Evolutionary conservation across 2,113 vertebrate genomes (phyloP).

Genomic region (Lepus europaeus): DNA sequence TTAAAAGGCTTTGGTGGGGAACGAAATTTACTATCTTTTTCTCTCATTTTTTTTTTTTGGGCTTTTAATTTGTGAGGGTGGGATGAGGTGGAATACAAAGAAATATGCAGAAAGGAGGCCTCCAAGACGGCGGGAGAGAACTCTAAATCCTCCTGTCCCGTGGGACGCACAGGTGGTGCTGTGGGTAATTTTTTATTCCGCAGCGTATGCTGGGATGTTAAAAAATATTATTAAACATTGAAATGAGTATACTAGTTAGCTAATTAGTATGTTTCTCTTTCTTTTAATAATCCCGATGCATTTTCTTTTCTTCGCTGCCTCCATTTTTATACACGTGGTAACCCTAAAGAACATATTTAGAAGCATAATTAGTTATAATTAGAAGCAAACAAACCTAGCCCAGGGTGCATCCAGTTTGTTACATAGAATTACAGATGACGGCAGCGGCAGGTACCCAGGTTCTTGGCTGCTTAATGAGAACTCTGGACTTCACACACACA

Average conservation of each 20-base stretch:
- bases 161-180: slow-evolving; percentile 63
- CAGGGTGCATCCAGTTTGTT: slow-evolving; percentile 78
- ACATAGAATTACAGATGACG: slow-evolving; percentile 81
- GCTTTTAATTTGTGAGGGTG: slow-evolving; percentile 60
- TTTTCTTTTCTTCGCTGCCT: slow-evolving; percentile 80
- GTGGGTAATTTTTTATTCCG: slow-evolving; percentile 80
- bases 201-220: slow-evolving; percentile 81
- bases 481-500: slow-evolving; percentile 46
- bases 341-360: slow-evolving; percentile 89
- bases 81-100: slow-evolving; percentile 36
- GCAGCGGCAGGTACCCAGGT: slow-evolving; percentile 60
- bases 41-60: slow-evolving; percentile 39
- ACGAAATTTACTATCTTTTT: slow-evolving; percentile 66
- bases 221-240: slow-evolving; percentile 85
- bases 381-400: slow-evolving; percentile 88
- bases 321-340: slow-evolving; percentile 84
- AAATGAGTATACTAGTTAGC: slow-evolving; percentile 81
- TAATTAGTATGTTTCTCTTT: slow-evolving; percentile 88
- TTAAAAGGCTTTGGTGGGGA: slow-evolving; percentile 69
- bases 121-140: not conserved
- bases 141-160: slow-evolving; percentile 75
- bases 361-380: slow-evolving; percentile 89
- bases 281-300: slow-evolving; percentile 86
- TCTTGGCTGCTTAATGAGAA: slow-evolving; percentile 62
- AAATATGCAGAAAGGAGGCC: slow-evolving; percentile 70